Percentiles rank a stretch among this genome's conserved stretches.
These are phyloP conservation scores for Apantesis nais DNA, from an alignment of 2,888 invertebrate genomes.

Conservation along the genomic window DNA sequence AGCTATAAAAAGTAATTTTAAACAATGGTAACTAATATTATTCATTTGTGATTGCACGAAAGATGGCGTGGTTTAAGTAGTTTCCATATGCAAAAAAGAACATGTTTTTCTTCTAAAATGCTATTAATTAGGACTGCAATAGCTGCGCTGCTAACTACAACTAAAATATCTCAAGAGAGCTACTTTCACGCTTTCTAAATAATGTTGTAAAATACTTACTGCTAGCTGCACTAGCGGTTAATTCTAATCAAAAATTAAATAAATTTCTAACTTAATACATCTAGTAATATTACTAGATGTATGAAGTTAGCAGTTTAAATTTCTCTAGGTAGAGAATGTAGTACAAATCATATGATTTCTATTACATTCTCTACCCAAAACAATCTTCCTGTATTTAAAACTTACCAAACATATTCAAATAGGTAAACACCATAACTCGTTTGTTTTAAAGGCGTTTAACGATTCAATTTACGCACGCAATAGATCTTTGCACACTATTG, in stretches of 20 bases:
- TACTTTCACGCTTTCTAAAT: conserved; percentile 1
- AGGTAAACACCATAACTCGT: conserved; percentile 39
- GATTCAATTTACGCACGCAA: conserved; percentile 45
- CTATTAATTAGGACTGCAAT: background rate
- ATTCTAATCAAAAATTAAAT: background rate
- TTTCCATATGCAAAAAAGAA: background rate
- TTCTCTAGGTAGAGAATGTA: no score
- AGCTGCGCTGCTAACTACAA: background rate
- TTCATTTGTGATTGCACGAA: background rate
- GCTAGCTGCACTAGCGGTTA: background rate
- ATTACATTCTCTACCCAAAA: background rate
- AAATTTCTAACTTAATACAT: background rate
- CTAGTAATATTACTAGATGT: no score
- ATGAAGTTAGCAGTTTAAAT: no score
- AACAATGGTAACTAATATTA: background rate
- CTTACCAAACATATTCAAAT: conserved; percentile 15
- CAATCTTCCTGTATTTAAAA: conserved; percentile 9
- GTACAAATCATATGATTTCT: no score
- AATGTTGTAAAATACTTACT: background rate
- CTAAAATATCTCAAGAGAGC: background rate
- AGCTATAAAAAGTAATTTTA: background rate
- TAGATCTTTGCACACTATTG: conserved; percentile 39
- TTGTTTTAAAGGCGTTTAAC: conserved; percentile 39
- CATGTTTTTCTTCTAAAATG: background rate
- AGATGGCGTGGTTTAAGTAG: background rate